Evolutionary conservation across 2,797 vertebrate genomes (phyloP), one percentile per base, ranked within the genome.

Genomic region (Schizopygopsis malacanthus): DNA sequence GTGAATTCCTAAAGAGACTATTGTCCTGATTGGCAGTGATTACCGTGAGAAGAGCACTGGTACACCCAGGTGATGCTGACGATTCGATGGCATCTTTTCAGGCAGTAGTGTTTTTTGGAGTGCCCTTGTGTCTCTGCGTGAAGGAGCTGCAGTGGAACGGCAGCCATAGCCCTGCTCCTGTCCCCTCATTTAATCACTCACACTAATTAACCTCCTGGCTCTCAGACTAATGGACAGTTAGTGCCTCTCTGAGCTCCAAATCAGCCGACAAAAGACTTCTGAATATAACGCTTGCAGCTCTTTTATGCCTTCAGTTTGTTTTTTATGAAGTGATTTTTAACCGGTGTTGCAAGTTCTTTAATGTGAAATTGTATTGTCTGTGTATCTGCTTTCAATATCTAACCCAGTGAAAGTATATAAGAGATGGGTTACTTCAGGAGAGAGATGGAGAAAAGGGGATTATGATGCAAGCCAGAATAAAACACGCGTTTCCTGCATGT

Each of bases 201-300:
- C 87, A 83, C 90, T 92, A 94, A 95, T 95, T 91, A 92, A 92
- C 88, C 89, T 85, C 80, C 81, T 88, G 85, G 85, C 91, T 92
- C 89, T 92, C 84, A 88, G 78, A 67, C 83, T 86, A 87, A 81
- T 87, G 82, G 87, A 88, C 83, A 80, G 83, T 63, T 81, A 71
- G 83, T 43, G 72, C 61, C 22, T 78, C 41, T 78, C 72, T 50
- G 25, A 71, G 65, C 83, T 85, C 15, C 90, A 89, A 85, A 93
- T 93, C 13, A 81, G 67, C 77, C 22, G 28, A 67, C 69, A 85
- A 85, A 72, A 85, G 54, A 33, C 54, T 75, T 85, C 41, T 79
- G 39, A 63, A 71, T n/a, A 37, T 47, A 59, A 41, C 0, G 8
- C 25, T 65, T 50, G 43, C 9, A 73, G 69, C 59, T 75, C 10